These are phyloP conservation scores for Brachyhypopomus occidentalis DNA, from an alignment of 2,113 vertebrate genomes.

Conservation along the genomic window DNA sequence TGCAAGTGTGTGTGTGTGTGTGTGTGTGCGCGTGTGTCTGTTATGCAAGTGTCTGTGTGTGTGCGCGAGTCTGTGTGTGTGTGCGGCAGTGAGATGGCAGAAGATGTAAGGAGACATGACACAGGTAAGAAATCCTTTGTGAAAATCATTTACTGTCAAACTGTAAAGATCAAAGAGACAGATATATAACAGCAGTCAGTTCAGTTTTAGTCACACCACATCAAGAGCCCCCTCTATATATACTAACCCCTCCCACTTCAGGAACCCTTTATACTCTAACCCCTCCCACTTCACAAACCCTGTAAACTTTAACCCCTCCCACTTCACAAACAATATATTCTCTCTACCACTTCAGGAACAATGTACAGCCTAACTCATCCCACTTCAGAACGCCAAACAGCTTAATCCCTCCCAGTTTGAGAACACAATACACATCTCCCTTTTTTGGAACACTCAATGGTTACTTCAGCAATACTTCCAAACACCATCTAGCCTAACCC, in stretches of 20 bases:
- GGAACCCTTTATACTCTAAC: not conserved
- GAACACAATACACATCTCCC: not conserved
- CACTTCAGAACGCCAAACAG: not conserved
- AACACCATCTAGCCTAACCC: not conserved
- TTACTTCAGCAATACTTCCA: not conserved
- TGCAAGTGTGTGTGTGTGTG: not conserved
- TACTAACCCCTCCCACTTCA: not conserved
- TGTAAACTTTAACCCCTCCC: not conserved
- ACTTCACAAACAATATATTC: not conserved
- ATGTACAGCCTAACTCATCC: not conserved
- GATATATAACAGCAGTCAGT: not conserved
- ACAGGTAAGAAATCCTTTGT: slow-evolving; percentile 6
- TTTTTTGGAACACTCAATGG: not conserved
- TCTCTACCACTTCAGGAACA: not conserved
- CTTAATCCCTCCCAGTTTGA: not conserved
- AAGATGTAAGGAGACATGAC: too few species aligned
- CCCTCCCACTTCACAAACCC: not conserved
- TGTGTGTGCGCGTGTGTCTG: not conserved
- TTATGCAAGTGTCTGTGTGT: not conserved
- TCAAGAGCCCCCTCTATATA: not conserved
- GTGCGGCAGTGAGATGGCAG: too few species aligned
- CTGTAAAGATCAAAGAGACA: slow-evolving; percentile 10
- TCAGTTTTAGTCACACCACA: not conserved
- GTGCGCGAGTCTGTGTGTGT: too few species aligned
- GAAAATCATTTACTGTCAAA: slow-evolving; percentile 18